phyloP scores from a whole-genome alignment of 2,888 invertebrate genomes.

The Napeogenes sylphis region DNA sequence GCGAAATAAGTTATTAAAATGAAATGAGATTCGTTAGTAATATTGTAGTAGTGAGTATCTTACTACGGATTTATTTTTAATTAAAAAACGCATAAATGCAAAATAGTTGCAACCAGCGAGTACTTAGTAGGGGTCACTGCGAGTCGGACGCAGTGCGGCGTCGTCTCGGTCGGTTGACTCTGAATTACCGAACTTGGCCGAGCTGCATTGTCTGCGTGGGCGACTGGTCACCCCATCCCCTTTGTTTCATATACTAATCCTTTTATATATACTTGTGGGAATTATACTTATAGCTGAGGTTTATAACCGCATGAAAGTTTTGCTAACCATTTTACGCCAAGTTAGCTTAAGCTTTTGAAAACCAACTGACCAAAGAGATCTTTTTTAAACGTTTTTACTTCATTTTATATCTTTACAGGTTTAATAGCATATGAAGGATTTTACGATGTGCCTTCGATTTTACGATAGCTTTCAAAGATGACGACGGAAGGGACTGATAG shows the following conservation, averaged over 20 bases:
- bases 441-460: conserved; percentile 26
- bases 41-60: no score
- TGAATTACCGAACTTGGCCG: conserved; percentile 63
- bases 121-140: conserved; percentile 34
- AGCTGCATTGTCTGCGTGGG: conserved; percentile 48
- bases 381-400: neutral
- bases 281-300: conserved; percentile 17
- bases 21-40: no score
- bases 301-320: conserved; percentile 9
- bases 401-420: neutral
- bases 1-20: no score
- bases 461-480: conserved; percentile 24
- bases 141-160: conserved; percentile 37
- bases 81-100: neutral
- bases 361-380: neutral
- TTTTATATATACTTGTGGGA: conserved; percentile 24
- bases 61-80: no score
- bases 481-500: conserved; percentile 26
- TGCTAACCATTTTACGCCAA: conserved; percentile 9
- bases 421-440: conserved; percentile 15
- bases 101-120: conserved; percentile 10
- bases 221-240: conserved; percentile 40
- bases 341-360: conserved; percentile 15
- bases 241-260: conserved; percentile 41
- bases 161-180: conserved; percentile 49